Evolutionary conservation across 35 echinoderm and acorn worm genomes (phyloP).

Genomic region (Nesometra sesokonis): DNA sequence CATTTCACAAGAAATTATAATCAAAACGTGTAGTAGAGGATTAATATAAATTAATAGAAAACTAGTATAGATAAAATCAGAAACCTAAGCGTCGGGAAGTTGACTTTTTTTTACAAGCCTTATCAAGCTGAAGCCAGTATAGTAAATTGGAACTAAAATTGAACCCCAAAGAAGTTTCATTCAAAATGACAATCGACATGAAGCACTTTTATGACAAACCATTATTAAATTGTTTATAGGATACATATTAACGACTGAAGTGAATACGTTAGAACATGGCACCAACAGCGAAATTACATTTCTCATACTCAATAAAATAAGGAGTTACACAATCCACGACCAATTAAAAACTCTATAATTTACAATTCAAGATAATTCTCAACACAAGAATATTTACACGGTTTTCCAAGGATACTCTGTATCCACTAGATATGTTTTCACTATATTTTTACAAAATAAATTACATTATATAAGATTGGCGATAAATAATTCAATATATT

Average conservation of each 20-base stretch:
- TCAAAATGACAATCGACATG: neutral
- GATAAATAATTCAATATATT: too few relatives aligned
- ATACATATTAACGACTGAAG: too few relatives aligned
- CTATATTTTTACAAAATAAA: slow-evolving; percentile 1
- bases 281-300: neutral
- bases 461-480: neutral
- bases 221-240: too few relatives aligned
- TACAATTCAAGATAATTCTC: neutral
- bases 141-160: neutral
- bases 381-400: neutral
- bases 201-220: neutral
- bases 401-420: neutral
- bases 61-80: neutral
- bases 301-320: neutral
- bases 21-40: neutral
- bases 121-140: neutral
- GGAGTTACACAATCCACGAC: neutral
- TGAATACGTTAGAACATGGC: neutral
- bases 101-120: neutral
- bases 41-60: neutral
- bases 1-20: neutral
- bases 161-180: neutral
- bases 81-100: neutral
- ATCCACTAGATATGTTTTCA: neutral
- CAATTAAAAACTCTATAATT: neutral